Evolutionary conservation across 2,797 vertebrate genomes (phyloP), one percentile per base, ranked within the genome.

Genomic region (Acropternis orthonyx): DNA sequence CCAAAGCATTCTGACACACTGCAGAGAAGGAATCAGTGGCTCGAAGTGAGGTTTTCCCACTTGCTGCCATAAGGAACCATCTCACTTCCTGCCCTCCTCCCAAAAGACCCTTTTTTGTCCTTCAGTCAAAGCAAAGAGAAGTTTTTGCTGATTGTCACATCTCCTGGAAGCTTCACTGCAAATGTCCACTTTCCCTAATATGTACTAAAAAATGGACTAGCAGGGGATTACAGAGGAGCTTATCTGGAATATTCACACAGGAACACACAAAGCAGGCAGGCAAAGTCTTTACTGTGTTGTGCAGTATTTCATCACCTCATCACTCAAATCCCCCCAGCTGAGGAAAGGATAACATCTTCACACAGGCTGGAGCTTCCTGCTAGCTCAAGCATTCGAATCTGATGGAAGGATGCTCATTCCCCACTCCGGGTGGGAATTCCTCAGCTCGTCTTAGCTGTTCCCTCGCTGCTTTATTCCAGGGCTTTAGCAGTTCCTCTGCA

Each of bases 121-220:
- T 7, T 49, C 19, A 26, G 44, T 6, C 77, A 27, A 22, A 2
- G 26, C 46, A 24, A 18, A n/a, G 10, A 26, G 30, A 39, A 54
- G 54, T 1, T 36, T 71, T 19, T 52, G 37, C 21, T 52, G 3
- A 18, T 7, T 21, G 39, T 51, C 12, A 0, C 3, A 6, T 22
- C 48, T 43, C 68, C 74, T 48, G 23, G 10, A 21, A 52, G 30
- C 39, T 24, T 13, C 49, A 21, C 22, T 12, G 24, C 39, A 12
- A 61, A 37, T 4, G 0, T n/a, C 27, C 37, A 17, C 12, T 17
- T 8, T 41, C 32, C 34, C 48, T 49, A 32, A 8, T 0, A 43
- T 1, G 36, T 3, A 3, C 37, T 51, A 12, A 28, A 49, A 46
- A 49, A 30, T 1, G 28, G 39, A 67, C 8, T 18, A 39, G n/a